Evolutionary conservation across 1,140 invertebrate genomes (phyloP), one percentile per base, ranked within the genome.

Genomic region (Tetramorium alpestre): DNA sequence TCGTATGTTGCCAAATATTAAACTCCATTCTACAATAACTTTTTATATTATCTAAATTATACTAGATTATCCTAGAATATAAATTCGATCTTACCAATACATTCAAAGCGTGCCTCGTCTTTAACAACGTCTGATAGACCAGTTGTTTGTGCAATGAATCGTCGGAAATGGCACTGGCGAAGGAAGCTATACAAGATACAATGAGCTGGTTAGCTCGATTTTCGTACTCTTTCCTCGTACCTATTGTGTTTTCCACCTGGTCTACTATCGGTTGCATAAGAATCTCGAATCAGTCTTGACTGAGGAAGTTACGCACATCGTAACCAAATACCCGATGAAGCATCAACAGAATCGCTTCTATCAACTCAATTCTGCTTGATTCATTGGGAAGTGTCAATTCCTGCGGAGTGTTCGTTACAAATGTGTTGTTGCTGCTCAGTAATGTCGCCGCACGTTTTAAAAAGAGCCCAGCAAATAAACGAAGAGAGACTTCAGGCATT

Each of bases 41-140:
- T 90, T 16, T 65, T 33, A 49, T 10, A 16, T 54, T 69, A 54
- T 56, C 0, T 0, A 67, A 81, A 69, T 81, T 67, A 13, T 13
- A 41, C 49, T 44, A 13, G 28, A 64, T 25, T 44, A 62, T 38
- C 1, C 6, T 18, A n/a, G n/a, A n/a, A n/a, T 0, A 65, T 16
- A n/a, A n/a, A 22, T 85, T 8, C 33, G 1, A 85, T 58, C 69
- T 94, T 85, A 95, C 94, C 76, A 95, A 58, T 58, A 93, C 90
- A 72, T 92, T 93, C 4, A 95, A 64, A 0, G 94, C 96, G 91
- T 98, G 97, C 88, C 98, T 96, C 0, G 98, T 98, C 95, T 99
- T 99, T 62, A 99, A 95, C 22, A 99, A 95, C 73, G 99, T 97
- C 94, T 99, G 98, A 94, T 98, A 98, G 92, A 99, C 98, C 3